phyloP scores from a whole-genome alignment of 2,888 invertebrate genomes.

The Agrochola lychnidis region DNA sequence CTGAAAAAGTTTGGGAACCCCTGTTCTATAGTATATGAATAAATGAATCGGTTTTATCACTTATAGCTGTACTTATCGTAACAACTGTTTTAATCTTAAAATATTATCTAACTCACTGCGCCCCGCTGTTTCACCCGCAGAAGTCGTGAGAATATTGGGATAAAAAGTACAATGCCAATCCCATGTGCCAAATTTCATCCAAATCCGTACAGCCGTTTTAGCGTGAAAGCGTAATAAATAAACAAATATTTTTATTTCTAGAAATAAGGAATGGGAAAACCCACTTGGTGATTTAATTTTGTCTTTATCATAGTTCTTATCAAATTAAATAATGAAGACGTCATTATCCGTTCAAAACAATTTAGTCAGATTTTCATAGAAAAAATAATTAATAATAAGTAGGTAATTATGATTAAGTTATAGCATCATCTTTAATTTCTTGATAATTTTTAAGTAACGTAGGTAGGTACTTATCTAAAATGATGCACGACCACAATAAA shows the following conservation, averaged over 20 bases:
- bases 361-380: conserved; percentile 9
- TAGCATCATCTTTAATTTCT: not conserved
- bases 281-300: not conserved
- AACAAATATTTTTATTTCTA: not conserved
- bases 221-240: no score
- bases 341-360: conserved; percentile 18
- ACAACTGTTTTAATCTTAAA: no score
- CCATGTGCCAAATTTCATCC: no score
- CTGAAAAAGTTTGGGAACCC: no score
- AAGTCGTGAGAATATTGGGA: no score
- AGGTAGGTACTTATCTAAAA: no score
- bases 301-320: not conserved
- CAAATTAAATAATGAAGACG: conserved; percentile 11
- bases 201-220: no score
- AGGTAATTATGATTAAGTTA: not conserved
- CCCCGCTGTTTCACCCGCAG: no score
- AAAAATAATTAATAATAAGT: conserved; percentile 1
- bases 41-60: not conserved
- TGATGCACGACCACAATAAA: no score
- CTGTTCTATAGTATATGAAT: conserved; percentile 22
- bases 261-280: not conserved
- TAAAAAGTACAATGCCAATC: no score
- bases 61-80: not conserved
- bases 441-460: not conserved
- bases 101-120: no score